These are phyloP conservation scores for Tolmerus cingulatus DNA, from an alignment of 2,888 invertebrate genomes.

Conservation along the genomic window DNA sequence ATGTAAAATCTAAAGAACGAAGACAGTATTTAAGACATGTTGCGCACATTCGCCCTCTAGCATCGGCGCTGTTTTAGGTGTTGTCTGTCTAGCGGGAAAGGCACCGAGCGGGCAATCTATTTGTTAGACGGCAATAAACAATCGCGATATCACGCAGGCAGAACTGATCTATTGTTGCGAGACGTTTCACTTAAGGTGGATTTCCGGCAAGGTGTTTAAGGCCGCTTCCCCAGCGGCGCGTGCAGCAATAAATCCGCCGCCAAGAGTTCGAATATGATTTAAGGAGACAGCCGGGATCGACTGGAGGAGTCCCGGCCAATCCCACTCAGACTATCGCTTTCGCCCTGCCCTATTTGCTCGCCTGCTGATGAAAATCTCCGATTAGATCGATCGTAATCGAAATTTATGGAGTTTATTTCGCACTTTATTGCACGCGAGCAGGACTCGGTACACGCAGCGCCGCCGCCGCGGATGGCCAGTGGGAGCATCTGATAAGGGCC, in stretches of 20 bases:
- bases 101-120: not conserved
- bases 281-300: not conserved
- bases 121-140: slow-evolving; percentile 22
- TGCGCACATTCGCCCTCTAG: not conserved
- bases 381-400: slow-evolving; percentile 40
- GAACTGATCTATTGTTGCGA: slow-evolving; percentile 37
- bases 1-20: not conserved
- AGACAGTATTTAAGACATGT: not conserved
- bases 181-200: slow-evolving; percentile 24
- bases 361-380: slow-evolving; percentile 31
- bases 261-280: slow-evolving; percentile 36
- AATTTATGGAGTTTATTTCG: slow-evolving; percentile 38
- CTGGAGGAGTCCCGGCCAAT: not conserved
- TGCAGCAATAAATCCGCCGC: slow-evolving; percentile 13
- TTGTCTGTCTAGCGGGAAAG: not conserved
- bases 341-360: slow-evolving; percentile 32
- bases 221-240: not conserved
- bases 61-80: not conserved
- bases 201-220: slow-evolving; percentile 24
- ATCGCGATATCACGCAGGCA: slow-evolving; percentile 23
- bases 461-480: not conserved
- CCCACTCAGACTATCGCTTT: slow-evolving; percentile 6
- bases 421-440: slow-evolving; percentile 39
- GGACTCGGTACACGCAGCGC: not conserved
- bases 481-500: slow-evolving; percentile 3